Percentiles rank a stretch among this genome's conserved stretches.
Evolutionary conservation across 1,140 invertebrate species (phyloP).

Genomic region (Drosophila nikananu): DNA sequence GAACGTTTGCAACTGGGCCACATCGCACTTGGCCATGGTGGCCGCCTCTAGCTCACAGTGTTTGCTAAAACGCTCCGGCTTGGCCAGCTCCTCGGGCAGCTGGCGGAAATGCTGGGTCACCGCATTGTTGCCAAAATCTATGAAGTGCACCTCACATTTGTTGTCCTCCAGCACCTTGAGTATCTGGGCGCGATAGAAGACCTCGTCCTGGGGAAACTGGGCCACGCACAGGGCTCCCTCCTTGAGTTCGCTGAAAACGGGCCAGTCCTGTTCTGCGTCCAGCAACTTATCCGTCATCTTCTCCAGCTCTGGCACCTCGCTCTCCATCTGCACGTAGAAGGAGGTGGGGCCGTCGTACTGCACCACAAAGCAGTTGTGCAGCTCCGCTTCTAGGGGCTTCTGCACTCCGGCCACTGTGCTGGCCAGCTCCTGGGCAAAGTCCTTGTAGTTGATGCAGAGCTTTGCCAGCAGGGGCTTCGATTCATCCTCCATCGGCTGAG

Average conservation of each 20-base stretch:
- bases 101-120: slow-evolving; percentile 87
- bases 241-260: slow-evolving; percentile 85
- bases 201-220: slow-evolving; percentile 88
- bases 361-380: slow-evolving; percentile 86
- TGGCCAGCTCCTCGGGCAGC: slow-evolving; percentile 88
- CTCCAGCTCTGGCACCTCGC: slow-evolving; percentile 86
- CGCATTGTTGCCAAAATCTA: slow-evolving; percentile 91
- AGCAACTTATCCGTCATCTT: slow-evolving; percentile 87
- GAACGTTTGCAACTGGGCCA: slow-evolving; percentile 85
- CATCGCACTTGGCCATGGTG: slow-evolving; percentile 64
- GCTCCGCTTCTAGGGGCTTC: slow-evolving; percentile 60
- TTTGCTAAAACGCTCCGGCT: slow-evolving; percentile 87
- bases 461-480: slow-evolving; percentile 37
- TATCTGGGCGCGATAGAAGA: slow-evolving; percentile 89
- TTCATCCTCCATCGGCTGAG: slow-evolving; percentile 29
- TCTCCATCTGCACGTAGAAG: slow-evolving; percentile 89
- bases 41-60: slow-evolving; percentile 88
- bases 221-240: slow-evolving; percentile 88
- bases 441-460: slow-evolving; percentile 68
- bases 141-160: slow-evolving; percentile 88
- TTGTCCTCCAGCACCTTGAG: slow-evolving; percentile 62
- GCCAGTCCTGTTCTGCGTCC: slow-evolving; percentile 86
- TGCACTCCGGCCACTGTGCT: slow-evolving; percentile 64
- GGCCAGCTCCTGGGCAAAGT: slow-evolving; percentile 72
- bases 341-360: slow-evolving; percentile 87